Conservation (phyloP, 2,888 invertebrate species). For the Andrena praecox region DNA sequence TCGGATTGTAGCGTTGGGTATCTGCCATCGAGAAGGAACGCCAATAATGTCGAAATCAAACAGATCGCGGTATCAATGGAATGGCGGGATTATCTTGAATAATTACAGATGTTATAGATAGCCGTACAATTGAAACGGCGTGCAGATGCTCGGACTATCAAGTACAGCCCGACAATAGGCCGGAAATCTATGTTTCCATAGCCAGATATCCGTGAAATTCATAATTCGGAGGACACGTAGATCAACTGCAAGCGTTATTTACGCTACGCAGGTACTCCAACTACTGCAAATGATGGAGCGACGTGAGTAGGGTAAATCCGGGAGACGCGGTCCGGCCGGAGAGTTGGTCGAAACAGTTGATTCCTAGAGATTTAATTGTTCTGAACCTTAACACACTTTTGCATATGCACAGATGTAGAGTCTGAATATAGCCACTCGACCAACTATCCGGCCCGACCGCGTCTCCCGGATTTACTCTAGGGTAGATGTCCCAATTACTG, state of each 20-base stretch:
- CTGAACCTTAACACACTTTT: no score
- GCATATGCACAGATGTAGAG: no score
- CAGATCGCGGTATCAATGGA: slow-evolving; percentile 12
- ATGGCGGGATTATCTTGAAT: slow-evolving; percentile 28
- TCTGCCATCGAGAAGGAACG: neutral
- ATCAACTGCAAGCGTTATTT: neutral
- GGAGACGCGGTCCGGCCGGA: no score
- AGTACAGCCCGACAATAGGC: slow-evolving; percentile 1
- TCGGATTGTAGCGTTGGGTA: neutral
- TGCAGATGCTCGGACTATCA: slow-evolving; percentile 7
- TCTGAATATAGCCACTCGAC: no score
- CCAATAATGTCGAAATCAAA: slow-evolving; percentile 20
- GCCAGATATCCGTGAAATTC: neutral
- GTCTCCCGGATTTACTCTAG: no score
- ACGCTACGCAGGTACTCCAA: neutral
- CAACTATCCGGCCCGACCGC: no score
- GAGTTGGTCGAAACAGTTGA: no score
- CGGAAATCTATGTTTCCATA: neutral
- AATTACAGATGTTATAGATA: slow-evolving; percentile 15
- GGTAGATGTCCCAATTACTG: no score
- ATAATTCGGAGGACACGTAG: neutral
- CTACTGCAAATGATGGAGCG: neutral
- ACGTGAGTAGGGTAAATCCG: no score
- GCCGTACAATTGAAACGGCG: slow-evolving; percentile 9
- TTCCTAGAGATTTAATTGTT: no score